Percentiles rank a stretch among this genome's conserved stretches.
Conservation (phyloP, 2,797 vertebrate genomes). For the Martes flavigula region DNA sequence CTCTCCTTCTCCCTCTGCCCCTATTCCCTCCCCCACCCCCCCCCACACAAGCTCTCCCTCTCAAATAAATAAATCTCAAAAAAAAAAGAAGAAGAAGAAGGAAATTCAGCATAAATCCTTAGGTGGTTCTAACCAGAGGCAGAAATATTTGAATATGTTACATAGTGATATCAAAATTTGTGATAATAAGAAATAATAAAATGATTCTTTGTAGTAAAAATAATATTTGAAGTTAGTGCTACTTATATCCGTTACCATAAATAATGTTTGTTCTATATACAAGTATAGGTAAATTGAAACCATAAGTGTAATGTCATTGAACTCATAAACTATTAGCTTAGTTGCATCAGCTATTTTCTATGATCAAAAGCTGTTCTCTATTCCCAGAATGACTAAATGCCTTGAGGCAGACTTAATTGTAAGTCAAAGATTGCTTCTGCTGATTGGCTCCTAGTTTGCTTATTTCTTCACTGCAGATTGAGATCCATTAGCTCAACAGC, state of each 20-base stretch:
- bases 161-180: neutral
- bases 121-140: neutral
- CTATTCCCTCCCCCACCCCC: too few relatives aligned
- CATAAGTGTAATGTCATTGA: neutral
- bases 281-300: neutral
- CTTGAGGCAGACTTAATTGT: neutral
- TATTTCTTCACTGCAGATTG: constrained; percentile 5
- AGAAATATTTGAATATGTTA: neutral
- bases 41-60: neutral
- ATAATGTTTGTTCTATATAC: neutral
- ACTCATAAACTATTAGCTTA: neutral
- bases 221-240: neutral
- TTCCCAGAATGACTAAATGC: neutral
- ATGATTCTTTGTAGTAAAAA: constrained; percentile 16
- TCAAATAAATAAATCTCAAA: neutral
- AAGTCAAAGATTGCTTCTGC: neutral
- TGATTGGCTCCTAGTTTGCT: neutral
- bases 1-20: neutral
- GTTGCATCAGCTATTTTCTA: neutral
- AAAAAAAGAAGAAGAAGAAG: neutral
- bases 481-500: neutral
- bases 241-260: neutral
- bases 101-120: neutral
- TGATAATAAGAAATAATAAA: neutral
- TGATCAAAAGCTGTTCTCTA: neutral